Conservation (phyloP, 37 sponge, comb jelly and placozoan species). For the Spongilla lacustris region DNA sequence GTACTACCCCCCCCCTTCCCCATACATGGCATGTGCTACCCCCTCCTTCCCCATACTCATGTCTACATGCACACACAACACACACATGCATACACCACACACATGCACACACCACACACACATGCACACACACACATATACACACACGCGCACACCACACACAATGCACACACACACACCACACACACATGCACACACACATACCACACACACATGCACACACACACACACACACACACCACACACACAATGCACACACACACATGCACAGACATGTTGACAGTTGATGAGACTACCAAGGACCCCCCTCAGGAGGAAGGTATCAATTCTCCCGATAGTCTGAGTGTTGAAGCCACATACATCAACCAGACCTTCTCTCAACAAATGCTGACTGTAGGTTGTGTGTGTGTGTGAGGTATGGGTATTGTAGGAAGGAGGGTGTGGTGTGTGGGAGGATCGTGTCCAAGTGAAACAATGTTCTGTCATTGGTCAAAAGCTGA, state of each 20-base stretch:
- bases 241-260: no score
- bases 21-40: no score
- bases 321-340: slow-evolving; percentile 78
- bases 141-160: no score
- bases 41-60: no score
- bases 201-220: not conserved
- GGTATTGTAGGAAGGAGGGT: slow-evolving; percentile 10
- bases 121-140: no score
- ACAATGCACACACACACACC: slow-evolving; percentile 2
- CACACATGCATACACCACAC: no score
- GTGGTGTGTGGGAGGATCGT: not conserved
- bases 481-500: no score
- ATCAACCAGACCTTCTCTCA: slow-evolving; percentile 98
- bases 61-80: no score
- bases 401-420: not conserved
- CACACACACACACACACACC: no score
- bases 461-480: no score
- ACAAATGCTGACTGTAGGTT: slow-evolving; percentile 72
- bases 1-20: no score
- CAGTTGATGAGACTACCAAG: slow-evolving; percentile 95
- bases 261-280: slow-evolving; percentile 70
- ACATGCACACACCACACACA: no score
- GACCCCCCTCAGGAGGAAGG: slow-evolving; percentile 92
- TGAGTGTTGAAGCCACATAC: slow-evolving; percentile 93
- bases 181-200: not conserved